Conservation (phyloP, 35 echinoderm and acorn worm genomes). For the Apostichopus parvimensis region DNA sequence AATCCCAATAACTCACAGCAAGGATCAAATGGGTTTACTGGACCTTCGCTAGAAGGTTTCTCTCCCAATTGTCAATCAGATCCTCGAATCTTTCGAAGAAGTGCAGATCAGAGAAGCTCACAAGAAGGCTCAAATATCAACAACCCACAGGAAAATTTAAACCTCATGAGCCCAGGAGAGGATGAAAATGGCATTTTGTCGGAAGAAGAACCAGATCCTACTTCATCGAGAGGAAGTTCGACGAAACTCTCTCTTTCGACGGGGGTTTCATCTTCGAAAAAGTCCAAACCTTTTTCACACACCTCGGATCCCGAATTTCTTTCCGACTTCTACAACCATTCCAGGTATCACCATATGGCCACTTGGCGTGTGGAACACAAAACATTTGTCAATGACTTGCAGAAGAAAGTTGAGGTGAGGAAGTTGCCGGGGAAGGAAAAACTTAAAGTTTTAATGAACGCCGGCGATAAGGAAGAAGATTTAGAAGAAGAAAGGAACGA, state of each 20-base stretch:
- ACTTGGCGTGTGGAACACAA: constrained; percentile 93
- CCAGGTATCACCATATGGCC: constrained; percentile 44
- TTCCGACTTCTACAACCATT: not conserved
- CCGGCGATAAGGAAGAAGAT: not conserved
- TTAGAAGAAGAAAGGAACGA: not conserved
- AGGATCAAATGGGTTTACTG: not conserved
- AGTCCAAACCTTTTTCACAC: not conserved
- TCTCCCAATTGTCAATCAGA: not conserved
- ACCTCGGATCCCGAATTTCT: constrained; percentile 35
- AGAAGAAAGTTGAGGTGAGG: constrained; percentile 57
- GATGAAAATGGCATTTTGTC: not conserved
- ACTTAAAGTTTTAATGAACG: constrained; percentile 39
- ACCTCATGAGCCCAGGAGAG: not conserved
- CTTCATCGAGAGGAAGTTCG: not conserved
- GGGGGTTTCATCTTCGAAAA: not conserved
- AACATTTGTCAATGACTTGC: constrained; percentile 74
- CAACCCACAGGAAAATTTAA: not conserved
- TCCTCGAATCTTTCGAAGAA: not conserved
- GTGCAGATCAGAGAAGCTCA: not conserved
- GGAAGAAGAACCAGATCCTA: not conserved
- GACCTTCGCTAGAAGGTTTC: not conserved
- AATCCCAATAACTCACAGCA: not conserved
- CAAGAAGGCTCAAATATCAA: not conserved
- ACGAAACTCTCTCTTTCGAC: not conserved
- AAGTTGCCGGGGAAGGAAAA: constrained; percentile 78